phyloP scores from a whole-genome alignment of 1,140 invertebrate genomes.

The Pachypsylla venusta region DNA sequence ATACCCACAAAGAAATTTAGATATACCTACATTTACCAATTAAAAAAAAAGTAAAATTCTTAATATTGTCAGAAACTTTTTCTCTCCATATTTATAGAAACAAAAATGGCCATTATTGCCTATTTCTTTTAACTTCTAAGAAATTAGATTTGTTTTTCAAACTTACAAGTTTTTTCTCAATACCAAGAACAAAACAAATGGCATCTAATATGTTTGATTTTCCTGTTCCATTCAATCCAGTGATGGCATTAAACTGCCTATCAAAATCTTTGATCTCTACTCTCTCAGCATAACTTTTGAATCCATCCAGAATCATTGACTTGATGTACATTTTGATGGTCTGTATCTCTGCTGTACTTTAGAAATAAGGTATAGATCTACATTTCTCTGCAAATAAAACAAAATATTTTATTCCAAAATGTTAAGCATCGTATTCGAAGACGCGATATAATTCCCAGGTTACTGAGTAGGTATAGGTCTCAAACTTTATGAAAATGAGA shows the following conservation, averaged over 20 bases:
- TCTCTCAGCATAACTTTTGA: conserved; percentile 92
- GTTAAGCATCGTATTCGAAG: no score
- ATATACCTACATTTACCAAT: no score
- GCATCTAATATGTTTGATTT: conserved; percentile 98
- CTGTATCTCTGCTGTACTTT: no score
- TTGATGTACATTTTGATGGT: conserved; percentile 75
- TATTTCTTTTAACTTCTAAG: background rate
- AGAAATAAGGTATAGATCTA: no score
- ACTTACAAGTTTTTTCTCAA: conserved; percentile 30
- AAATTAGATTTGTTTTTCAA: background rate
- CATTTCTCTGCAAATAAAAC: no score
- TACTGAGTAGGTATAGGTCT: no score
- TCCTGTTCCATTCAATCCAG: conserved; percentile 95
- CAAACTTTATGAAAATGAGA: no score
- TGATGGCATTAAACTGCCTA: conserved; percentile 93
- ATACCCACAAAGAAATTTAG: no score
- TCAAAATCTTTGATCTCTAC: conserved; percentile 93
- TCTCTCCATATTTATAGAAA: background rate
- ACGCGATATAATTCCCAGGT: no score
- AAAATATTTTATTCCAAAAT: no score
- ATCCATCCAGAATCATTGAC: conserved; percentile 87
- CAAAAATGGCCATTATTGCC: background rate
- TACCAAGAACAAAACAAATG: conserved; percentile 95
- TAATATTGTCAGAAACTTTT: no score
- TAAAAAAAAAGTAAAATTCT: no score